Evolutionary conservation across 2,888 invertebrate genomes (phyloP).

Genomic region (Acronicta alni): DNA sequence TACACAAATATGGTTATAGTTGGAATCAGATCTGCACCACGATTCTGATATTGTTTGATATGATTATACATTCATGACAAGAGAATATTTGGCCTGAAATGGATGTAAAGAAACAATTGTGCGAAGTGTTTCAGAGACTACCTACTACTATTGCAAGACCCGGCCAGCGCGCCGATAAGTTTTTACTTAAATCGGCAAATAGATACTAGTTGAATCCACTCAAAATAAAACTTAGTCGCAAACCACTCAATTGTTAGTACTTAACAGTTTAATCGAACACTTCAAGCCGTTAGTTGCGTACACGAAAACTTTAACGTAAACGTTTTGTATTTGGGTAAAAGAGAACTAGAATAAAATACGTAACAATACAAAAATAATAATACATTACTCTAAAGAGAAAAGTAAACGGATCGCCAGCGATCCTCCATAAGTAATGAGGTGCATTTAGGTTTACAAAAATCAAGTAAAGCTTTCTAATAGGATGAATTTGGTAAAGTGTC

Average conservation of each 20-base stretch:
- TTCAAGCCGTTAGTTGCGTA: conserved; percentile 86
- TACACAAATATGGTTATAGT: conserved; percentile 53
- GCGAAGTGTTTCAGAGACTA: conserved; percentile 74
- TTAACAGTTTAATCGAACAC: conserved; percentile 80
- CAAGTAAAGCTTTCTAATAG: conserved; percentile 81
- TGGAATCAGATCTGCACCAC: conserved; percentile 59
- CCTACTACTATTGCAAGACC: conserved; percentile 83
- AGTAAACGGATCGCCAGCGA: conserved; percentile 87
- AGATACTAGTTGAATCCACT: conserved; percentile 64
- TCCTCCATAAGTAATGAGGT: conserved; percentile 84
- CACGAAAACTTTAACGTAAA: conserved; percentile 76
- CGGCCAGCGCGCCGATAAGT: conserved; percentile 75
- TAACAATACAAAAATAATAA: conserved; percentile 74
- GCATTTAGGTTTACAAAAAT: conserved; percentile 81
- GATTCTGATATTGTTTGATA: conserved; percentile 56
- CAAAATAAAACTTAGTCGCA: conserved; percentile 80
- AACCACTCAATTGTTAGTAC: conserved; percentile 86
- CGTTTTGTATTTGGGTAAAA: conserved; percentile 71
- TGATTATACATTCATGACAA: conserved; percentile 57
- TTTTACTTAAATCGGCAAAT: conserved; percentile 64
- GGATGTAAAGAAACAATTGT: conserved; percentile 71
- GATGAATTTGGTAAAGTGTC: conserved; percentile 75
- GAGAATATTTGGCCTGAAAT: conserved; percentile 55
- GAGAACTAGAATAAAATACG: conserved; percentile 76
- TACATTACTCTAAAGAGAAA: conserved; percentile 85